Evolutionary conservation across 2,797 vertebrate species (phyloP), one percentile per base, ranked within the genome.

Genomic region (Sylvia borin): DNA sequence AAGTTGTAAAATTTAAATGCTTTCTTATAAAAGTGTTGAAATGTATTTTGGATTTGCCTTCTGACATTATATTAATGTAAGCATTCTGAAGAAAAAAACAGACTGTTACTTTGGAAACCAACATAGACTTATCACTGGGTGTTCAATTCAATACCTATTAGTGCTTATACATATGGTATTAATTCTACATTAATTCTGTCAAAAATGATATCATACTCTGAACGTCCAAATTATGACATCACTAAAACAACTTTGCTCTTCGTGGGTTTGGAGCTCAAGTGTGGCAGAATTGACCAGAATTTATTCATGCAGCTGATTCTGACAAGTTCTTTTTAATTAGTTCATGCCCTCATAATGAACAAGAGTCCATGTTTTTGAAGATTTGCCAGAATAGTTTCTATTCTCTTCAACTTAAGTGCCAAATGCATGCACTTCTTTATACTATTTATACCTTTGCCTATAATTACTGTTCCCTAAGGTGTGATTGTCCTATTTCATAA

Each of bases 401-500:
- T 98, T 98, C 98, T 98, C 95, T 98, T 98, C 96, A 2, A 93
- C 95, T 97, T 95, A 98, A 98, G 98, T 97, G 97, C 98, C 98
- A 98, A 98, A 97, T 94, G 96, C 95, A 91, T 97, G 97, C 79
- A 95, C 96, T 97, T 95, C 97, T 98, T 97, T 97, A 96, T 97
- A 97, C 97, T 98, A 98, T 98, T 98, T 98, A 98, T 99, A 99
- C 98, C 98, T 98, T 98, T 97, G 97, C 97, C 97, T 98, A 95
- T 97, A 98, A 98, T 98, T 99, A 98, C 98, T 98, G 98, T 97
- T 98, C 98, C 98, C 98, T 97, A 97, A 98, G 97, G 98, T 98
- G 97, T 98, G 98, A 98, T 98, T 98, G 98, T 98, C 98, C 98
- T 98, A 98, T 98, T 98, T 98, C 98, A 98, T 98, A 98, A 98